phyloP scores from a whole-genome alignment of 1,140 invertebrate genomes.

The Drosophila varians region DNA sequence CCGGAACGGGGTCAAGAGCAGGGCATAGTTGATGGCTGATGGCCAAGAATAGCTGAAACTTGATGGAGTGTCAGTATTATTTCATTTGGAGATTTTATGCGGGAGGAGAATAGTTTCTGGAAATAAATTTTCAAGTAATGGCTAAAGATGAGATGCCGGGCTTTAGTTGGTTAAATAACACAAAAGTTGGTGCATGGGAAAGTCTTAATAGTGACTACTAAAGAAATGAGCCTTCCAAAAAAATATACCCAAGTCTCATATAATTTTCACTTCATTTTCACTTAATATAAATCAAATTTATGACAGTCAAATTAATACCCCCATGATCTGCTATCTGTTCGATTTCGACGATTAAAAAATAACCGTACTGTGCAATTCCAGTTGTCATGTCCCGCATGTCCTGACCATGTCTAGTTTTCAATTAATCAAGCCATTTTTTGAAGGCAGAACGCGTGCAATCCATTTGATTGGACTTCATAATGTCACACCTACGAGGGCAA shows the following conservation, averaged over 20 bases:
- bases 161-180: conserved; percentile 1
- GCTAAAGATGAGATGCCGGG: conserved; percentile 17
- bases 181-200: not conserved
- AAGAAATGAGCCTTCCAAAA: not conserved
- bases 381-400: conserved; percentile 14
- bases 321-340: not conserved
- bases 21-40: conserved; percentile 2
- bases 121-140: conserved; percentile 1
- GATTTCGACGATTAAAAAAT: conserved; percentile 33
- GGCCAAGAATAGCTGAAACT: conserved; percentile 21
- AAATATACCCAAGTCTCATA: too few relatives aligned
- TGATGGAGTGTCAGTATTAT: not conserved
- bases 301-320: not conserved
- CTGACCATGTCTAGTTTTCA: conserved; percentile 40
- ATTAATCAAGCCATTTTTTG: conserved; percentile 58
- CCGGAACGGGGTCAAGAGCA: conserved; percentile 32
- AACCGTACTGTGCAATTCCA: conserved; percentile 22
- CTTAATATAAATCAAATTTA: too few relatives aligned
- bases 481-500: conserved; percentile 47
- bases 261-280: too few relatives aligned
- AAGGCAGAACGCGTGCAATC: conserved; percentile 40
- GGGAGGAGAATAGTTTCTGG: conserved; percentile 17
- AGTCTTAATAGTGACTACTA: not conserved
- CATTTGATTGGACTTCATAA: conserved; percentile 57
- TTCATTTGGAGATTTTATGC: conserved; percentile 25